Evolutionary conservation across 2,888 invertebrate species (phyloP).

Genomic region (Agonopterix subpropinquella): DNA sequence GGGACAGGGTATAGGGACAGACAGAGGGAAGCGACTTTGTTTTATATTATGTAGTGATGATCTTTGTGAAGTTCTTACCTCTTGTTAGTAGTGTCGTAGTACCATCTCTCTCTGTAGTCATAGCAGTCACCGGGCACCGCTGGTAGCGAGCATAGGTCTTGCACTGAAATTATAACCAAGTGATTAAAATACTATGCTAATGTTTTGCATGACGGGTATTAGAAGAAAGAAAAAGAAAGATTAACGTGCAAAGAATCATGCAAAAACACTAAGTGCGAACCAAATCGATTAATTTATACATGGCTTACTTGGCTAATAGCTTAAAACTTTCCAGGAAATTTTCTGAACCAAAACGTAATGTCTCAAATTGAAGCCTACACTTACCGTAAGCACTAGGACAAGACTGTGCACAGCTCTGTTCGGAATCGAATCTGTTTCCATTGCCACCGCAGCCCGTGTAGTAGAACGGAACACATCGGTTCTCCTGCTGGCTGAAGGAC

Average conservation of each 20-base stretch:
- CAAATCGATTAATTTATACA: not conserved
- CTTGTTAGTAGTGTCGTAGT: slow-evolving; percentile 85
- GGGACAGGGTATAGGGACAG: too few relatives aligned
- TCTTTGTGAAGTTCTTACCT: slow-evolving; percentile 27
- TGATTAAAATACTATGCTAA: too few relatives aligned
- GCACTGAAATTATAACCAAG: slow-evolving; percentile 25
- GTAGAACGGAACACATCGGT: slow-evolving; percentile 94
- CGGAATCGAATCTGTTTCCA: slow-evolving; percentile 86
- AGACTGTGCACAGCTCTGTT: slow-evolving; percentile 82
- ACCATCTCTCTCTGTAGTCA: slow-evolving; percentile 86
- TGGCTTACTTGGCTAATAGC: not conserved
- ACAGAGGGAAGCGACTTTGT: too few relatives aligned
- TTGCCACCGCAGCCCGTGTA: slow-evolving; percentile 95
- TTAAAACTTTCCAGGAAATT: not conserved
- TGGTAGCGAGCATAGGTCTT: slow-evolving; percentile 81
- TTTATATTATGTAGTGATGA: too few relatives aligned
- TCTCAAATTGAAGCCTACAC: slow-evolving; percentile 30
- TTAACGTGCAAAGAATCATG: too few relatives aligned
- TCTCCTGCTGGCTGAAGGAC: slow-evolving; percentile 89
- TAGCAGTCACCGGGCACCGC: slow-evolving; percentile 86
- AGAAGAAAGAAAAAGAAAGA: too few relatives aligned
- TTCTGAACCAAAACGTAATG: not conserved
- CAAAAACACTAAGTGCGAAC: too few relatives aligned
- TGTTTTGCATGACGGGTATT: too few relatives aligned
- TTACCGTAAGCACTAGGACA: slow-evolving; percentile 89